Base-by-base conservation (phyloP, 1,140 invertebrate species). In the Bombyx mandarina region DNA sequence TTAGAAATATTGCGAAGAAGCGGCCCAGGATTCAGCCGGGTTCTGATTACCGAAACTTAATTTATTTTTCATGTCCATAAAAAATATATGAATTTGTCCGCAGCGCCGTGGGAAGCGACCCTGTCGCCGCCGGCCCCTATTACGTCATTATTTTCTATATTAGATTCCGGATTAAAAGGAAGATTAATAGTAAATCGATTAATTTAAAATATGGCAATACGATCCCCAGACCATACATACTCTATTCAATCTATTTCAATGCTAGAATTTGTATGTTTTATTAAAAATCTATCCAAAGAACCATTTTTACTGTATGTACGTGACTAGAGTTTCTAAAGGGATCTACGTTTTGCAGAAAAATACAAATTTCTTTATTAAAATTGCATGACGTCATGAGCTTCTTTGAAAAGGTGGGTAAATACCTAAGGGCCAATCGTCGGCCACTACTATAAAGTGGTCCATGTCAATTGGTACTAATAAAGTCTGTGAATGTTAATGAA, bases 81-180 rank as follows among this genome's bases (percentile, higher is more conserved):
- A 85, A 75, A 75, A 66, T 56, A 58, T 68, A 68, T 35, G 64
- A 83, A 82, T 77, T 80, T 80, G 73, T 82, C 71, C 69, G 76
- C 66, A 56, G 67, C 75, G 75, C 77, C 84, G 84, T 87, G 84
- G 84, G 84, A 87, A 86, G 71, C 76, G 77, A 75, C 69, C 79
- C 82, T 83, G 81, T 82, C 79, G 84, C 82, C 81, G 79, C 65
- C 76, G 81, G 84, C 79, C 73, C 77, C 79, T 74, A 86, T 87
- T 87, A 87, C 83, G 76, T 85, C 75, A 82, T 87, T 82, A 84
- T 87, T 85, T 82, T 82, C 79, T 84, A 85, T 76, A 76, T 85
- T 85, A 87, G 73, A 85, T 77, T 79, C 73, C 76, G 67, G 81
- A 80, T 81, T 87, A 79, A 82, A 81, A 77, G 66, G 73, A 73